phyloP scores from a whole-genome alignment of 2,113 vertebrate species.

The Riparia riparia region DNA sequence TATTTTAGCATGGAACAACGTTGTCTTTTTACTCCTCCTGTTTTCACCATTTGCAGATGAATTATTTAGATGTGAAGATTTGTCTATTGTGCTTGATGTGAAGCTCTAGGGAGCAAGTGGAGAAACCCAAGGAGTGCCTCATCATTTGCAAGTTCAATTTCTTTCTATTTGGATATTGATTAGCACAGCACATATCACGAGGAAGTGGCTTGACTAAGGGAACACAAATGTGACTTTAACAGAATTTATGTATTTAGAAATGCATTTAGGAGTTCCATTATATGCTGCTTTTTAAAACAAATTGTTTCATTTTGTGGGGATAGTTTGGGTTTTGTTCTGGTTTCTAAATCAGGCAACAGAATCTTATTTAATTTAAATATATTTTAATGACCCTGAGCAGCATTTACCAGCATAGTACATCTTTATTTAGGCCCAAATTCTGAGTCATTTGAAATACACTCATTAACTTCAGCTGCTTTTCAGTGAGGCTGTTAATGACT shows the following conservation, averaged over 20 bases:
- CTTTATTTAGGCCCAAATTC: background rate
- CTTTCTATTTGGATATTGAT: background rate
- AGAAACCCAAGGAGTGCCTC: constrained; percentile 15
- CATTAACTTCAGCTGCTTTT: background rate
- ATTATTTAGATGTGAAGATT: constrained; percentile 62
- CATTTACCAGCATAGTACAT: background rate
- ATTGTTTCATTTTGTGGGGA: background rate
- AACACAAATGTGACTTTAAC: background rate
- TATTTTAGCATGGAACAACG: constrained; percentile 40
- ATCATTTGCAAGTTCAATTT: background rate
- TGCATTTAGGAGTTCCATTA: background rate
- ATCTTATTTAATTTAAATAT: background rate
- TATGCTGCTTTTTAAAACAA: background rate
- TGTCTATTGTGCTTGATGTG: background rate
- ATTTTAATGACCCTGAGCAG: background rate
- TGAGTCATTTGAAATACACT: background rate
- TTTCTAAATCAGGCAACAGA: background rate
- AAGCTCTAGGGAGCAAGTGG: constrained; percentile 22
- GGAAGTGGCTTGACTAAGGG: background rate
- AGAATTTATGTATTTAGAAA: background rate
- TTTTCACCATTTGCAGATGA: constrained; percentile 36
- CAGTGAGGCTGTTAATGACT: background rate
- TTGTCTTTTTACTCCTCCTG: background rate
- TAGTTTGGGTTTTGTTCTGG: background rate
- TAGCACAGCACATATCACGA: background rate